Evolutionary conservation across 2,797 vertebrate species (phyloP), one percentile per base, ranked within the genome.

Genomic region (Lagocephalus sceleratus): DNA sequence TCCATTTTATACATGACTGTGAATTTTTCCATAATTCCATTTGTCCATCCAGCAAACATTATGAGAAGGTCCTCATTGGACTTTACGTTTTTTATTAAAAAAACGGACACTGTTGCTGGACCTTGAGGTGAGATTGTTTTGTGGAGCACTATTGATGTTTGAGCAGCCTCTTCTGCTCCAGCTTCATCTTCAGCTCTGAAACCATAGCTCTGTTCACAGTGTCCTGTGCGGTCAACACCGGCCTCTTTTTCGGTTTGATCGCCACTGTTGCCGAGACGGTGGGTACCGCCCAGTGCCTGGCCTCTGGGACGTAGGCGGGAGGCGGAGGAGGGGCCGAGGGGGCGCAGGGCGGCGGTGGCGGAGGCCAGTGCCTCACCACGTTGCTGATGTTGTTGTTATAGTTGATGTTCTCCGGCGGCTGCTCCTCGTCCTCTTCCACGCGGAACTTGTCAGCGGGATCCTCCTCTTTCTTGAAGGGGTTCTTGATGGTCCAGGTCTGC

Each of bases 181-280:
- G 91, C 85, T 79, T 96, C 75, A 93, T 85, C 85, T 97, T 98
- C 66, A 98, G 94, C 87, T 99, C 97, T 4, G 95, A 96, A 40
- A 99, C 95, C 1, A 99, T 87, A 1, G 94, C 95, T 1, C 80
- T 86, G 73, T 93, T 94, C 32, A 92, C 19, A 35, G 78, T 68
- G 9, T 83, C 81, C 15, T 89, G 69, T 68, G 77, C 91, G 41
- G 78, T 83, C 35, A 85, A 87, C 0, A 51, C 19, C 2, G 56
- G 43, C 51, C 73, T 91, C 62, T 73, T 90, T 49, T 76, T 71
- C 0, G 88, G 74, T 63, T 84, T 91, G 35, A 85, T 79, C 4
- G 73, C 85, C 63, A 96, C 85, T 0, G 87, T 85, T 5, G 91
- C 94, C 0, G 95, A 97, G 57, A 96, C 84, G 0, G 93, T 94